phyloP scores from a whole-genome alignment of 2,888 invertebrate species.

The Ormyrus labotus region DNA sequence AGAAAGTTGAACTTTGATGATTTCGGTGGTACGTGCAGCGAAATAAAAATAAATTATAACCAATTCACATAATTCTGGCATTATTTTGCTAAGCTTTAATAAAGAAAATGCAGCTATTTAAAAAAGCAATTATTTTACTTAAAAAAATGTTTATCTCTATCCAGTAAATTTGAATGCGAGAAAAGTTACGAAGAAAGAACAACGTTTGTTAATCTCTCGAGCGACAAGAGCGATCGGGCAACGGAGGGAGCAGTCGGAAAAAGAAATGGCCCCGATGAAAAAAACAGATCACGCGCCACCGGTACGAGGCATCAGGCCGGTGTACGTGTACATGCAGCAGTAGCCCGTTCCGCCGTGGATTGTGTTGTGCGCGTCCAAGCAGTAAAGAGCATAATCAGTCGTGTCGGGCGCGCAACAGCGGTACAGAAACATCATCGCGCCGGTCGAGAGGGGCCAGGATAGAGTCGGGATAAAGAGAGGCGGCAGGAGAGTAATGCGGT shows the following conservation, averaged over 20 bases:
- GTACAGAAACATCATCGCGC: background rate
- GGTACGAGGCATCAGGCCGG: background rate
- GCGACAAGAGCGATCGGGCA: background rate
- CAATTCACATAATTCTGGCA: too few species aligned
- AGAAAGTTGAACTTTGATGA: too few species aligned
- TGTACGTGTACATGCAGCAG: background rate
- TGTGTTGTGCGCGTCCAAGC: conserved; percentile 21
- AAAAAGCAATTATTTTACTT: too few species aligned
- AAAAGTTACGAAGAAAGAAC: too few species aligned
- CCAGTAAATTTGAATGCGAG: too few species aligned
- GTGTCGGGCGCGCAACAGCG: background rate
- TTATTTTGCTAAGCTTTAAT: too few species aligned
- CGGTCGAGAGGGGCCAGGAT: background rate
- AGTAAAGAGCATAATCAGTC: conserved; percentile 47
- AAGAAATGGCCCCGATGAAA: conserved; percentile 26
- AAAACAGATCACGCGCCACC: conserved; percentile 26
- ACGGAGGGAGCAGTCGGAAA: background rate
- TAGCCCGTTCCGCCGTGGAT: too few species aligned
- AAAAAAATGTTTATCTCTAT: too few species aligned
- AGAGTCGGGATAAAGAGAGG: conserved; percentile 15
- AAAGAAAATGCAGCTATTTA: too few species aligned
- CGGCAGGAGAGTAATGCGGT: conserved; percentile 39
- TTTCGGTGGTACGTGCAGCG: too few species aligned
- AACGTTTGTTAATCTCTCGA: too few species aligned
- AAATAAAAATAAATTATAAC: too few species aligned